Percentiles rank a stretch among this genome's conserved stretches.
Conservation (phyloP, 2,797 vertebrate species). For the Cetoscarus ocellatus region DNA sequence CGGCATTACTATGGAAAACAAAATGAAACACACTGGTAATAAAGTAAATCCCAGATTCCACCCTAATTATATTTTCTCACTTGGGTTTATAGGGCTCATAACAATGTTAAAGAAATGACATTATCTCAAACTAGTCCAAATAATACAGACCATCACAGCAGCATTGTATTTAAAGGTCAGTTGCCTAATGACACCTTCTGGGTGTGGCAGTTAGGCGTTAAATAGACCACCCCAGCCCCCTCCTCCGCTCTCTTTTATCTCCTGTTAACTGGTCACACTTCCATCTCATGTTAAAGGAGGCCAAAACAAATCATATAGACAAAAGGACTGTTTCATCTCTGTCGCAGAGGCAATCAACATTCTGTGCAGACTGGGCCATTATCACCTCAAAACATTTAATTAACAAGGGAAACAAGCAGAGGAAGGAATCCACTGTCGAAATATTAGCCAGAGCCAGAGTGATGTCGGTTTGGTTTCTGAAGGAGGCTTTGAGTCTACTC, state of each 20-base stretch:
- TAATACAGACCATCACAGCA: slow-evolving; percentile 52
- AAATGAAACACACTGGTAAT: no score
- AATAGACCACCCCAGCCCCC: slow-evolving; percentile 30
- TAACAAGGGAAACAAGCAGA: not conserved
- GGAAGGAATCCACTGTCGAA: not conserved
- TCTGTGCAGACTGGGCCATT: slow-evolving; percentile 47
- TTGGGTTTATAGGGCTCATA: no score
- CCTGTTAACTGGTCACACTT: slow-evolving; percentile 72
- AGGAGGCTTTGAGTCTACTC: no score
- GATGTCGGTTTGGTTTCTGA: no score
- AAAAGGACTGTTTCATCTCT: slow-evolving; percentile 72
- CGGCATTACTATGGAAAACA: no score
- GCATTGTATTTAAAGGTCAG: slow-evolving; percentile 73
- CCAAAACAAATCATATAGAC: slow-evolving; percentile 72
- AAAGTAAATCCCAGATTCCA: no score
- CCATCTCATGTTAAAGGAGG: slow-evolving; percentile 67
- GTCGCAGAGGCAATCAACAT: slow-evolving; percentile 73
- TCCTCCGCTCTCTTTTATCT: slow-evolving; percentile 55
- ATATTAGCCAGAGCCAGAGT: no score
- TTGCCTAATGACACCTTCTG: slow-evolving; percentile 49
- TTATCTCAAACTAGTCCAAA: not conserved
- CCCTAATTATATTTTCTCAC: no score
- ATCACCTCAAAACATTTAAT: slow-evolving; percentile 18
- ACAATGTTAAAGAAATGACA: no score
- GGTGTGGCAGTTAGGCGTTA: slow-evolving; percentile 70